A percentile compares a stretch with the other conserved stretches of the same genome.
These are phyloP conservation scores for Rhynchophorus ferrugineus DNA, from an alignment of 1,140 invertebrate genomes.

Conservation along the genomic window DNA sequence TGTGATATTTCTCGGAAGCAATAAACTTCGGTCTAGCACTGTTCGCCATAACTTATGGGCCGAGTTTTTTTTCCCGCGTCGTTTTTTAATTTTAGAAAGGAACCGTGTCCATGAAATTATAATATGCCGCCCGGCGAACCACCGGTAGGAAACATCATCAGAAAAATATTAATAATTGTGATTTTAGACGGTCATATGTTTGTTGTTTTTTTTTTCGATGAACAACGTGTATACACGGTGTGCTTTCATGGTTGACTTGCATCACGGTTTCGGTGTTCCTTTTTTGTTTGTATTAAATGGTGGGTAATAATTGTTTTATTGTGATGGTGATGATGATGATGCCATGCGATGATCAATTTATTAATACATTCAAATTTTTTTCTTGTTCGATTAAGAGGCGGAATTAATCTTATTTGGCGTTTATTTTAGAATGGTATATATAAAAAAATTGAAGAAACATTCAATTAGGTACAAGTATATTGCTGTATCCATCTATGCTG, in stretches of 20 bases:
- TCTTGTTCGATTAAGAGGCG: no score
- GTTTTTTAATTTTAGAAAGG: conserved; percentile 18
- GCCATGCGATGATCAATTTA: neutral
- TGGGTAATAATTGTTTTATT: conserved; percentile 1
- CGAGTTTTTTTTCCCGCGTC: conserved; percentile 4
- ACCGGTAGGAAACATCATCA: conserved; percentile 13
- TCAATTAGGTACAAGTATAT: no score
- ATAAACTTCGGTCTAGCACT: neutral
- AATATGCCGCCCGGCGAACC: neutral
- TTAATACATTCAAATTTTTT: no score
- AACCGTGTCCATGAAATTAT: conserved; percentile 14
- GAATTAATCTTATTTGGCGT: no score
- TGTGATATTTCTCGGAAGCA: neutral
- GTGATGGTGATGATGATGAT: neutral
- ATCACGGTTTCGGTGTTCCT: conserved; percentile 2
- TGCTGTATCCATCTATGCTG: no score
- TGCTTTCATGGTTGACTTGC: conserved; percentile 16
- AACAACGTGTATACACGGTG: neutral
- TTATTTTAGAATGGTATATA: no score
- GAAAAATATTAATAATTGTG: conserved; percentile 19
- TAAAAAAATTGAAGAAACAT: no score
- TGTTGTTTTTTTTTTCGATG: conserved; percentile 3
- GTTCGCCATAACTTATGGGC: no score
- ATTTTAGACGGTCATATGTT: conserved; percentile 13
- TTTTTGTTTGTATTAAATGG: conserved; percentile 11